Evolutionary conservation across 1,140 invertebrate species (phyloP).

Genomic region (Aricia agestis): DNA sequence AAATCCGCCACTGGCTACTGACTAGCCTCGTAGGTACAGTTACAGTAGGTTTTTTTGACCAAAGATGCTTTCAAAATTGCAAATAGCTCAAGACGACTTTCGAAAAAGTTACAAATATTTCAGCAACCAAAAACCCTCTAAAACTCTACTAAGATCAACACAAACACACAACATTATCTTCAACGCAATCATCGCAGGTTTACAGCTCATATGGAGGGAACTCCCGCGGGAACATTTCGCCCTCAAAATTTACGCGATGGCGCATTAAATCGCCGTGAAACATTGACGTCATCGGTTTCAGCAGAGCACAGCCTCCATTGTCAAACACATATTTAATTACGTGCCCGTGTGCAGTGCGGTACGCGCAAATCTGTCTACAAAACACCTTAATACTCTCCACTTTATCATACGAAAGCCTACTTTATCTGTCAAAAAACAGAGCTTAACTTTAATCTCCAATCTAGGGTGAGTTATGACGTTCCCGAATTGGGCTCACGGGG

Average conservation of each 20-base stretch:
- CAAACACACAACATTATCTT: too few relatives aligned
- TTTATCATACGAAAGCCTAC: constrained; percentile 21
- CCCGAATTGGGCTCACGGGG: constrained; percentile 28
- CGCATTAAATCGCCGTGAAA: constrained; percentile 42
- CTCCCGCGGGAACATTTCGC: constrained; percentile 17
- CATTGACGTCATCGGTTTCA: constrained; percentile 68
- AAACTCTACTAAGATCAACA: too few relatives aligned
- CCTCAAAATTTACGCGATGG: constrained; percentile 38
- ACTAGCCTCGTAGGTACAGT: too few relatives aligned
- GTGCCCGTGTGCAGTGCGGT: constrained; percentile 70
- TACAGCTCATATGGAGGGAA: neutral
- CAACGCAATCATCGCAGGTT: neutral
- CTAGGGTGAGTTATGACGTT: constrained; percentile 35
- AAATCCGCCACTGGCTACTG: too few relatives aligned
- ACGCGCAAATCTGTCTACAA: constrained; percentile 42
- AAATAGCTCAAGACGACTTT: too few relatives aligned
- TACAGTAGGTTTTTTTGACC: too few relatives aligned
- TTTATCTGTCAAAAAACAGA: neutral
- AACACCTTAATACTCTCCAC: constrained; percentile 24
- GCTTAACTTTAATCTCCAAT: too few relatives aligned
- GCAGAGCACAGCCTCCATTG: constrained; percentile 69
- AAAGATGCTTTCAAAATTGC: too few relatives aligned
- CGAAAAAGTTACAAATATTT: too few relatives aligned
- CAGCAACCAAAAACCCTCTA: too few relatives aligned
- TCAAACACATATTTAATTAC: constrained; percentile 75